Evolutionary conservation across 2,113 vertebrate species (phyloP).

Genomic region (Gavialis gangeticus): DNA sequence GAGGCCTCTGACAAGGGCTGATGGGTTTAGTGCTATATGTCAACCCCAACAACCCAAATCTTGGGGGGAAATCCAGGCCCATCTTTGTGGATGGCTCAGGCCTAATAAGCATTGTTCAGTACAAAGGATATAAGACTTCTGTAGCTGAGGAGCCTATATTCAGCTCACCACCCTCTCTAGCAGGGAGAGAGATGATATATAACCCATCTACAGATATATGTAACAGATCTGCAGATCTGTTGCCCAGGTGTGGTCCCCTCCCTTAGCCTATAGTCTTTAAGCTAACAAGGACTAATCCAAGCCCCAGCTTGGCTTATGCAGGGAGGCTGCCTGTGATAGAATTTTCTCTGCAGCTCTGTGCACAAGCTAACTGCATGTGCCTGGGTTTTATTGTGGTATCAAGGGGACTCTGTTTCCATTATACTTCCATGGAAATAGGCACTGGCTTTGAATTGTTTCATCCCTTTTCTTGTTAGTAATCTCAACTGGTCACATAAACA

Average conservation of each 20-base stretch:
- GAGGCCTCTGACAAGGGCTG: background rate
- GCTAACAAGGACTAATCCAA: too few relatives aligned
- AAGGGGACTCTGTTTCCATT: too few relatives aligned
- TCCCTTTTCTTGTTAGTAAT: too few relatives aligned
- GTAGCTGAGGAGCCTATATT: background rate
- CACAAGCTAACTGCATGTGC: too few relatives aligned
- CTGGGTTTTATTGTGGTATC: too few relatives aligned
- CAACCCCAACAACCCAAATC: background rate
- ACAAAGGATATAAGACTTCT: background rate
- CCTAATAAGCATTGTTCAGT: background rate
- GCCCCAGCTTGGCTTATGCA: too few relatives aligned
- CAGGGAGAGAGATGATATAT: background rate
- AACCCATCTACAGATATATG: background rate
- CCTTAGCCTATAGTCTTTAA: too few relatives aligned
- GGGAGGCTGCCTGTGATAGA: too few relatives aligned
- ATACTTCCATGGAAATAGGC: too few relatives aligned
- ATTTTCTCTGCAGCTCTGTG: too few relatives aligned
- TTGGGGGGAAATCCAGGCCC: background rate
- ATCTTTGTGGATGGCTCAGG: background rate
- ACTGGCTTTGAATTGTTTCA: too few relatives aligned
- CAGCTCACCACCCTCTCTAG: background rate
- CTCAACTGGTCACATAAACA: too few relatives aligned
- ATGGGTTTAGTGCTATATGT: background rate
- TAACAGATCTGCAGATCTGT: background rate
- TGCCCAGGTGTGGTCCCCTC: background rate